A percentile compares a stretch with the other conserved stretches of the same genome.
phyloP scores from a whole-genome alignment of 2,797 vertebrate species.

The Rhadinocentrus ornatus region DNA sequence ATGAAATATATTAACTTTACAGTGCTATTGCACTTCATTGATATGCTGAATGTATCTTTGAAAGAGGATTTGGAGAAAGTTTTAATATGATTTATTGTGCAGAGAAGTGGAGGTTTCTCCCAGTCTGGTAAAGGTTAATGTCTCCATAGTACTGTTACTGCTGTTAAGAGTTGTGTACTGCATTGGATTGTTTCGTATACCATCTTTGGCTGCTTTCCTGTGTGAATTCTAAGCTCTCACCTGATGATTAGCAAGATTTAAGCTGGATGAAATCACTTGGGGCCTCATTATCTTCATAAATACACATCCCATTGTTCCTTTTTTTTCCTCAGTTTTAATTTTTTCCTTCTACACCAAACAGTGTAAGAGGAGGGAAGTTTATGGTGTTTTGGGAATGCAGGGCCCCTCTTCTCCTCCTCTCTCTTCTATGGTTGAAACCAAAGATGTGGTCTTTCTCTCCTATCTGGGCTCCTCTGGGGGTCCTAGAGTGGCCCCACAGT shows the following conservation, averaged over 20 bases:
- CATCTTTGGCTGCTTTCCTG: constrained; percentile 54
- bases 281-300: constrained; percentile 82
- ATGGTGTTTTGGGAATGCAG: constrained; percentile 52
- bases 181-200: constrained; percentile 48
- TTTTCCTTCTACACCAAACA: constrained; percentile 29
- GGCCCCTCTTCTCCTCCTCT: constrained; percentile 57
- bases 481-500: constrained; percentile 48
- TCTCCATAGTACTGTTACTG: constrained; percentile 26
- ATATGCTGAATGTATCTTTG: constrained; percentile 8
- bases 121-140: constrained; percentile 27
- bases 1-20: neutral
- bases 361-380: constrained; percentile 58
- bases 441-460: constrained; percentile 61
- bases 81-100: constrained; percentile 18
- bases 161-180: constrained; percentile 28
- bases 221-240: constrained; percentile 71
- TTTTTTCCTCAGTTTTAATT: constrained; percentile 53
- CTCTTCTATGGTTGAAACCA: constrained; percentile 51
- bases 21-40: neutral
- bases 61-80: constrained; percentile 17
- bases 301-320: constrained; percentile 66
- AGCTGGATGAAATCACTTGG: constrained; percentile 73
- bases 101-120: constrained; percentile 2
- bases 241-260: constrained; percentile 79
- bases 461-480: constrained; percentile 61